Percentiles rank a stretch among this genome's conserved stretches.
Evolutionary conservation across 2,113 vertebrate species (phyloP).

Genomic region (Dolichotis patagonum): DNA sequence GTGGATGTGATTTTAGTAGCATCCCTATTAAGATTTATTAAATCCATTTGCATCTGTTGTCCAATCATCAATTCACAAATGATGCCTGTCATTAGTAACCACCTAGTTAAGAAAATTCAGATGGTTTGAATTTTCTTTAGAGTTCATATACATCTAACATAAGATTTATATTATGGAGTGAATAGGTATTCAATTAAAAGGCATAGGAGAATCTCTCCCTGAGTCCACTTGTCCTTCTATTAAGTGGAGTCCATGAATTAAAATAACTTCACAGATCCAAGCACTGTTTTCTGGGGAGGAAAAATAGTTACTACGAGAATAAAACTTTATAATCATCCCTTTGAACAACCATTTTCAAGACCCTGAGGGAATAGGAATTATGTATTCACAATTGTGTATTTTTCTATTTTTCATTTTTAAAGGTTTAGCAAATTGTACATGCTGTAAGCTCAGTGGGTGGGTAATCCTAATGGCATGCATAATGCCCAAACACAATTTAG

Average conservation of each 20-base stretch:
- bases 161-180: not conserved
- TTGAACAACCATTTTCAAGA: not conserved
- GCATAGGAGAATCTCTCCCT: not conserved
- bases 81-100: not conserved
- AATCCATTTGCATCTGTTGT: not conserved
- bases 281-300: not conserved
- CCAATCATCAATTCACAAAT: not conserved
- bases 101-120: not conserved
- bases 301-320: not conserved
- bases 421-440: not conserved
- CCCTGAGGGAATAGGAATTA: not conserved
- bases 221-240: not conserved
- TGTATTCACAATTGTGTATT: not conserved
- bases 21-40: not conserved
- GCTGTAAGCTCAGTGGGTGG: not conserved
- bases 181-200: not conserved
- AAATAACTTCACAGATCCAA: not conserved
- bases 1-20: not conserved
- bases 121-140: not conserved
- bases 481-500: not conserved
- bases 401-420: not conserved
- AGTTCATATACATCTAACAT: not conserved
- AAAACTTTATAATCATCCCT: too few species aligned
- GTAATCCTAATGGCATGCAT: not conserved
- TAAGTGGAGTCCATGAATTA: not conserved